Evolutionary conservation across 2,113 vertebrate species (phyloP).

Genomic region (Ammospiza caudacuta): DNA sequence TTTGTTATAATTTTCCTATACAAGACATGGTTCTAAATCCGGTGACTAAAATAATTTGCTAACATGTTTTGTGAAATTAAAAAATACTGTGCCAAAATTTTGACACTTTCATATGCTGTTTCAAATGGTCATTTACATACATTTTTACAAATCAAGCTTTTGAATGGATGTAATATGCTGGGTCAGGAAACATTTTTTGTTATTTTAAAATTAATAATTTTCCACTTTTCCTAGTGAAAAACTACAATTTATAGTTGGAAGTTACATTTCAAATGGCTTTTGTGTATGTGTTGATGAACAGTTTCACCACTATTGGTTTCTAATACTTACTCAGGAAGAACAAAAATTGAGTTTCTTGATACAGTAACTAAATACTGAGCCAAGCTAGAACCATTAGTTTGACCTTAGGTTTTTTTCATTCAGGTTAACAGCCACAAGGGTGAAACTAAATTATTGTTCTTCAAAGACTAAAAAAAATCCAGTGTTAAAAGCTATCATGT

Average conservation of each 20-base stretch:
- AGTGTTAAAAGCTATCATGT: background rate
- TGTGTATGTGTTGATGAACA: background rate
- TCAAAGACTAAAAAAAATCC: background rate
- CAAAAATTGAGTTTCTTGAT: background rate
- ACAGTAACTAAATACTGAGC: background rate
- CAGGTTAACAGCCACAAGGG: background rate
- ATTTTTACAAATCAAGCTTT: background rate
- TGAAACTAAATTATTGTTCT: background rate
- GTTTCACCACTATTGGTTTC: background rate
- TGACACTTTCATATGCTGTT: background rate
- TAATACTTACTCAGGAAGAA: background rate
- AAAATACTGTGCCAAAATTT: conserved; percentile 30
- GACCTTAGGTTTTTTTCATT: background rate
- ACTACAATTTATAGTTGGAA: background rate
- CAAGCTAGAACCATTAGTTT: background rate
- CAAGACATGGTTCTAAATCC: conserved; percentile 42
- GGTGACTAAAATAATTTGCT: conserved; percentile 36
- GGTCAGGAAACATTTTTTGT: background rate
- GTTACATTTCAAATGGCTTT: background rate
- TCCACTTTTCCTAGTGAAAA: conserved; percentile 3
- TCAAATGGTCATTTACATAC: background rate
- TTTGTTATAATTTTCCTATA: conserved; percentile 33
- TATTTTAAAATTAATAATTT: conserved; percentile 18
- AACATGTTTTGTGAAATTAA: conserved; percentile 49
- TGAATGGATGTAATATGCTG: background rate